Evolutionary conservation across 2,113 vertebrate species (phyloP), one percentile per base, ranked within the genome.

Genomic region (Oreochromis niloticus): DNA sequence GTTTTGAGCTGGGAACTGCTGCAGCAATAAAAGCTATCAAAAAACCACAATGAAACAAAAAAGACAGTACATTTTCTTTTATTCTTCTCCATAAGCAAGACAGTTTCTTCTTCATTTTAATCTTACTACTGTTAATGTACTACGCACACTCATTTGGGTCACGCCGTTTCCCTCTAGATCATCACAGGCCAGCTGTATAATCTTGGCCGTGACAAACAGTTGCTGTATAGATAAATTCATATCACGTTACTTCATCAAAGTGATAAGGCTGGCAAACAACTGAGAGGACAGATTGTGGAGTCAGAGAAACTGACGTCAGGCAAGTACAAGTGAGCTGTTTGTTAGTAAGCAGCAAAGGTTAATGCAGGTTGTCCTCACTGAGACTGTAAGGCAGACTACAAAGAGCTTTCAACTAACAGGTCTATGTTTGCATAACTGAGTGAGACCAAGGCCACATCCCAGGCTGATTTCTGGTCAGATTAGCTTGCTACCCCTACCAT

Each of bases 291-390:
- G 19, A 63, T 14, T 30, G 81, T 54, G 52, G 86, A 87, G 80
- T 92, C 46, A 91, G 85, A 86, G 19, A 61, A 75, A 57, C 54
- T 82, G 73, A 87, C 39, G 34, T 89, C 80, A 83, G 17, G 30
- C 39, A 39, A 57, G 6, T 54, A 82, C 43, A 30, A 59, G 81
- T 24, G 59, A 30, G 71, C 27, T 32, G 43, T 50, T 19, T 85
- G 9, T 79, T 24, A 79, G 71, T 56, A 59, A 82, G 22, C 68
- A 86, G 50, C 7, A 66, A 52, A 61, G 85, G 52, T 88, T 86
- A 80, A 80, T 75, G 16, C 22, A 19, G 75, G 81, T 85, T 66
- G 27, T 80, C 63, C 81, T 39, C 7, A 7, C 68, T 61, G 24
- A 9, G 36, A 52, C 56, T 39, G 34, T 43, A 5, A 22, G 19